Base-by-base conservation (phyloP, 2,113 vertebrate species). In the Brachionichthys hirsutus region DNA sequence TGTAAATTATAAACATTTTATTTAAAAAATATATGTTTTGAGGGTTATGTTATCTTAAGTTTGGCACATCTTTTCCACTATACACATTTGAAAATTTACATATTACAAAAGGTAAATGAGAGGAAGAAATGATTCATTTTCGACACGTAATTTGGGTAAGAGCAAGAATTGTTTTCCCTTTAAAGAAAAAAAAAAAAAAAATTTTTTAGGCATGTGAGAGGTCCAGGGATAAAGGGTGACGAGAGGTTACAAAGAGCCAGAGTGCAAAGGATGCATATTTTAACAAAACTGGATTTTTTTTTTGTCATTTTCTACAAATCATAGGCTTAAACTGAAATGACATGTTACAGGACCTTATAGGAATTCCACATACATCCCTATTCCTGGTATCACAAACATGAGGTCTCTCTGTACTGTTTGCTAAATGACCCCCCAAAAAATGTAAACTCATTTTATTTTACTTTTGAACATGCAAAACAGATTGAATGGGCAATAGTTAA, bases 1-100 rank as follows among this genome's bases (percentile, higher is more conserved):
- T 77, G 70, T 89, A 85, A 87, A 86, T 88, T 87, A 81, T 87
- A 91, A 86, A 64, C 75, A 89, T 90, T 92, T 91, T 92, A 91
- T 90, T 92, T 91, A 88, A 92, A 92, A 92, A 92, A 90, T 91
- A 91, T 91, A 90, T 81, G 85, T 90, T 85, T 91, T 89, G 70
- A 89, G 80, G 87, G 75, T 79, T 80, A 79, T 79, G 73, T 48
- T 66, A 69, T 66, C 67, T 75, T 79, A 69, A 83, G 84, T 89
- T 89, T 89, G 88, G 89, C 90, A 90, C 91, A 91, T 90, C 84
- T 90, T 88, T 88, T 85, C 86, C 90, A 92, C 90, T 92, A 90
- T 90, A 92, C 90, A 91, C 71, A 91, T 91, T 90, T 92, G 89
- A 92, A 91, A 91, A 87, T 87, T 64, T 92, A 91, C 89, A 92